Percentiles rank a stretch among this genome's conserved stretches.
phyloP scores from a whole-genome alignment of 2,797 vertebrate species.

The Hydrophis major region DNA sequence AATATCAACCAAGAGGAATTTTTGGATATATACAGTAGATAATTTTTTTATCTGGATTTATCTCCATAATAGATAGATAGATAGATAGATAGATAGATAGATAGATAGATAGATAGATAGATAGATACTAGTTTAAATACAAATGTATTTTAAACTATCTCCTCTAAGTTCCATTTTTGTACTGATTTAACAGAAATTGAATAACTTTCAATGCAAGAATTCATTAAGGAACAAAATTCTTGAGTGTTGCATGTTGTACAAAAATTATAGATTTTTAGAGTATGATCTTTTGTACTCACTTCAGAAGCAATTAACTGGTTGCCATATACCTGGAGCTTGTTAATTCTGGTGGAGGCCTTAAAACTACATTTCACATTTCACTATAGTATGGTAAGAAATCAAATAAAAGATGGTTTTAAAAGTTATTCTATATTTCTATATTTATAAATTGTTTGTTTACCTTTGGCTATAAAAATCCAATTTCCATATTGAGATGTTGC shows the following conservation, averaged over 20 bases:
- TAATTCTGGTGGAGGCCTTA: constrained; percentile 66
- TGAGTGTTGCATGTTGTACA: constrained; percentile 58
- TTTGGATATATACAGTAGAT: background rate
- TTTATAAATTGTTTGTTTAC: constrained; percentile 63
- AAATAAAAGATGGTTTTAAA: constrained; percentile 66
- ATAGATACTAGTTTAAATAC: no score
- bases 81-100: background rate
- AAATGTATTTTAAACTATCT: constrained; percentile 56
- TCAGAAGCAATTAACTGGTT: constrained; percentile 74
- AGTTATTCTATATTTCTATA: constrained; percentile 68
- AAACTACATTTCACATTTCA: constrained; percentile 73
- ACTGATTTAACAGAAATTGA: constrained; percentile 62
- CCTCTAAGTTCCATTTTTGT: constrained; percentile 63
- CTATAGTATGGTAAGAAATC: constrained; percentile 66
- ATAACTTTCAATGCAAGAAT: constrained; percentile 69
- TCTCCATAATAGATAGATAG: constrained; percentile 49
- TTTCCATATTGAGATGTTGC: constrained; percentile 61
- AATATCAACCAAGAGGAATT: constrained; percentile 4
- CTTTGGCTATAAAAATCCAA: constrained; percentile 67
- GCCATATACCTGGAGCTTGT: constrained; percentile 73
- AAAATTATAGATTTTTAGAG: constrained; percentile 66
- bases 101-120: no score
- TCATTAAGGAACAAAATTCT: constrained; percentile 65
- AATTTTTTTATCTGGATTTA: constrained; percentile 42
- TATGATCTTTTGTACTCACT: constrained; percentile 63